Evolutionary conservation across 2,113 vertebrate genomes (phyloP), one percentile per base, ranked within the genome.

Genomic region (Grantiella picta): DNA sequence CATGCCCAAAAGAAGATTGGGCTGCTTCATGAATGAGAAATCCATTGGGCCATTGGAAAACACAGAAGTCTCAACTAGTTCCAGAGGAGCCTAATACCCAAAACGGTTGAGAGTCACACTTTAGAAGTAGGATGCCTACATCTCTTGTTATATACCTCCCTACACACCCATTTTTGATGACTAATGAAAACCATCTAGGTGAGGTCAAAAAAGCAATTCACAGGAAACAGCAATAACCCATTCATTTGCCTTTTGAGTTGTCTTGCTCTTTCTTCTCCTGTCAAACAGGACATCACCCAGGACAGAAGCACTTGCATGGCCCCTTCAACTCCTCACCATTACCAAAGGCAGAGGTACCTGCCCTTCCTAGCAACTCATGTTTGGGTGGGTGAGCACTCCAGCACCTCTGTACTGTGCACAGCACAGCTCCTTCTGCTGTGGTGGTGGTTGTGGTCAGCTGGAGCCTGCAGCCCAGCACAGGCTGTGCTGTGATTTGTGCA

Each of bases 71-170:
- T 36, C 27, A 88, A 40, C 12, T 23, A 72, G 36, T 17, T 94
- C 49, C 66, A 69, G 45, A 82, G 80, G 2, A 82, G 22, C 22
- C 36, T 49, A 40, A 79, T n/a, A 21, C 7, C 7, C 42, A 28
- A 40, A 86, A 57, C 4, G 3, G 40, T 22, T 69, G 40, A 80
- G 40, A 40, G 31, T 31, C 38, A 73, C 4, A 20, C 64, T 53
- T 20, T 0, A 77, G 36, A 57, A 76, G 77, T 0, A 45, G 27
- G 8, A 69, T 18, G n/a, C 8, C n/a, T 16, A 16, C 4, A 1
- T 44, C 59, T 80, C 17, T 10, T 79, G 20, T 20, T 73, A 6
- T 1, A 29, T 1, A 0, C 27, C 25, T 60, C 36, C 24, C 81
- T 35, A 10, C 3, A 31, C 2, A 52, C 0, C 12, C 18, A 6